A percentile compares a stretch with the other conserved stretches of the same genome.
Conservation (phyloP, 2,888 invertebrate genomes). For the Eilema caniola region DNA sequence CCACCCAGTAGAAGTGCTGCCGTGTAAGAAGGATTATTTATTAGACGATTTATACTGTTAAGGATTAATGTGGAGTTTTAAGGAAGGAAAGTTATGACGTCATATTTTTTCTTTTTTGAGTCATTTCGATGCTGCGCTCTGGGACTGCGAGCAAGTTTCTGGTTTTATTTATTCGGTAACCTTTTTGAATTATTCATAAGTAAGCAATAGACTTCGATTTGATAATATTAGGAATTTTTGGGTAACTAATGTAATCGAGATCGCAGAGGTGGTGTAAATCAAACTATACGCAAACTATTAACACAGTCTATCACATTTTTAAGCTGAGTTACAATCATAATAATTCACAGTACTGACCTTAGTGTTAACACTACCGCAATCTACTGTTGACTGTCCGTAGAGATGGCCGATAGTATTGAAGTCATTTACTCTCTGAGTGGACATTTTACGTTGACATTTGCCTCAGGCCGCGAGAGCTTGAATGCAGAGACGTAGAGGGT, state of each 20-base stretch:
- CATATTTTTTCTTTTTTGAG: constrained; percentile 10
- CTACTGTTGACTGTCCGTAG: too few species aligned
- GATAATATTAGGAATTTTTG: neutral
- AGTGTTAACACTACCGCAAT: too few species aligned
- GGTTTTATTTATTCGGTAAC: neutral
- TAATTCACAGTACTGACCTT: too few species aligned
- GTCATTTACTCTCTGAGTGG: too few species aligned
- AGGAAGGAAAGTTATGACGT: constrained; percentile 16
- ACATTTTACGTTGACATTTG: too few species aligned
- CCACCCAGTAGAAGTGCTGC: constrained; percentile 40
- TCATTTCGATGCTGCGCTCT: constrained; percentile 1
- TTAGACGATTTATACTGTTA: constrained; percentile 36
- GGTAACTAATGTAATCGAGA: neutral
- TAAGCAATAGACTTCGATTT: neutral
- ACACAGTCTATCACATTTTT: too few species aligned
- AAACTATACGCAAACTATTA: too few species aligned
- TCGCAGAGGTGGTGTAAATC: too few species aligned
- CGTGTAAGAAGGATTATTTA: constrained; percentile 43
- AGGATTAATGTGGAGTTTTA: constrained; percentile 38
- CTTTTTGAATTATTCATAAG: neutral
- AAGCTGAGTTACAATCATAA: too few species aligned
- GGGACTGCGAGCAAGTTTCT: neutral
- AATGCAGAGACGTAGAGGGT: too few species aligned
- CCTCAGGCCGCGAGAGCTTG: too few species aligned
- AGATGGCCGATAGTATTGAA: too few species aligned